Percentiles rank a stretch among this genome's conserved stretches.
Conservation (phyloP, 1,140 invertebrate species). For the Neodiprion virginianus region DNA sequence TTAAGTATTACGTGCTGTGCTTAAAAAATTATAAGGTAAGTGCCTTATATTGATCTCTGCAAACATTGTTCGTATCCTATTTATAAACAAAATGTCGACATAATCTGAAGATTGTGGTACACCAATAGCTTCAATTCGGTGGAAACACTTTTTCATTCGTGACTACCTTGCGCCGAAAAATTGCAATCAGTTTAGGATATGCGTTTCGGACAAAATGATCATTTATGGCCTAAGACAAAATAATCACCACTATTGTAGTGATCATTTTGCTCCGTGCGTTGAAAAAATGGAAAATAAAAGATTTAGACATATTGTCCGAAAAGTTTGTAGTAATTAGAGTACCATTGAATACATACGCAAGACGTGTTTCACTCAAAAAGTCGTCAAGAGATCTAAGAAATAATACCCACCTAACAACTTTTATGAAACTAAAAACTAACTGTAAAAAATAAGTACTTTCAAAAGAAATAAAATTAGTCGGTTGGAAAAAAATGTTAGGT, state of each 20-base stretch:
- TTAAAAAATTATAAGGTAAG: neutral
- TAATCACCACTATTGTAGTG: neutral
- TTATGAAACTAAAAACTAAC: neutral
- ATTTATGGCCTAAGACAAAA: neutral
- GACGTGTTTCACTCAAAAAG: neutral
- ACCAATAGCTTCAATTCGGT: neutral
- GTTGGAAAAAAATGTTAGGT: neutral
- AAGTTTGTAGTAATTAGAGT: neutral
- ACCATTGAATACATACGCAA: neutral
- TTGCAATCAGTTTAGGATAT: neutral
- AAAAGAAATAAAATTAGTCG: neutral
- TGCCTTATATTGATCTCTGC: neutral
- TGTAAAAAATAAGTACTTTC: neutral
- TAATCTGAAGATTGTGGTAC: neutral
- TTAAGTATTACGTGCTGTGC: neutral
- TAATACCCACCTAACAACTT: neutral
- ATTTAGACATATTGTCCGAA: neutral
- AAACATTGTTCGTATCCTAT: neutral
- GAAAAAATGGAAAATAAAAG: neutral
- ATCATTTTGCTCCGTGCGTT: neutral
- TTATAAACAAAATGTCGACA: slow-evolving; percentile 7
- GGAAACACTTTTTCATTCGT: neutral
- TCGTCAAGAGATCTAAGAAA: neutral
- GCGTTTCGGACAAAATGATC: neutral
- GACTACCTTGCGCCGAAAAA: neutral